These are phyloP conservation scores for Hydropotes inermis DNA, from an alignment of 2,113 vertebrate genomes.

Conservation along the genomic window DNA sequence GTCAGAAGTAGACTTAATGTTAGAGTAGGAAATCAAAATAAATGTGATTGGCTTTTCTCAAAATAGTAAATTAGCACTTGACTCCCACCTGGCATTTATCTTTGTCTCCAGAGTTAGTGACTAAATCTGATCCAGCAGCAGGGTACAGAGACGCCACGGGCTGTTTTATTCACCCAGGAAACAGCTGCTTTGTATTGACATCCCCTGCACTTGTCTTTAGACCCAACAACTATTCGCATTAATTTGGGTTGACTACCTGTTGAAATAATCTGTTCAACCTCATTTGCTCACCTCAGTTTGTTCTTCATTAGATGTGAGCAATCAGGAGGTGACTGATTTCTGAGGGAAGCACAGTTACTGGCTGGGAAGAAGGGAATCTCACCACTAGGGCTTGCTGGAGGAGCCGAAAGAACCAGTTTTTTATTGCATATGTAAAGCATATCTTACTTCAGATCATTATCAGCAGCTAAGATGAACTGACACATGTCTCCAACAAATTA, in stretches of 20 bases:
- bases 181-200: background rate
- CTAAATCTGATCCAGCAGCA: background rate
- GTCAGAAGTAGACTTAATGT: constrained; percentile 45
- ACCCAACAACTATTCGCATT: background rate
- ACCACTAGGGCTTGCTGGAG: background rate
- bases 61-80: constrained; percentile 15
- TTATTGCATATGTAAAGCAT: background rate
- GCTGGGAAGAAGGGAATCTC: background rate
- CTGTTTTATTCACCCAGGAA: background rate
- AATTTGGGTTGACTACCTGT: background rate
- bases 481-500: background rate
- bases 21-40: constrained; percentile 27
- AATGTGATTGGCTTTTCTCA: constrained; percentile 42
- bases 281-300: background rate
- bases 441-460: background rate
- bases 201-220: background rate
- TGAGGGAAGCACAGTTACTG: accelerated
- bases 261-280: background rate
- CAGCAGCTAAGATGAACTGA: background rate
- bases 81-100: constrained; percentile 27
- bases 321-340: background rate
- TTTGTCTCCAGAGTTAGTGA: background rate
- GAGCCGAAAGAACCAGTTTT: background rate
- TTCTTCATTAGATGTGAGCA: accelerated
- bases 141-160: background rate